A percentile compares a stretch with the other conserved stretches of the same genome.
These are phyloP conservation scores for Malurus splendens DNA, from an alignment of 2,797 vertebrate genomes.

Conservation along the genomic window DNA sequence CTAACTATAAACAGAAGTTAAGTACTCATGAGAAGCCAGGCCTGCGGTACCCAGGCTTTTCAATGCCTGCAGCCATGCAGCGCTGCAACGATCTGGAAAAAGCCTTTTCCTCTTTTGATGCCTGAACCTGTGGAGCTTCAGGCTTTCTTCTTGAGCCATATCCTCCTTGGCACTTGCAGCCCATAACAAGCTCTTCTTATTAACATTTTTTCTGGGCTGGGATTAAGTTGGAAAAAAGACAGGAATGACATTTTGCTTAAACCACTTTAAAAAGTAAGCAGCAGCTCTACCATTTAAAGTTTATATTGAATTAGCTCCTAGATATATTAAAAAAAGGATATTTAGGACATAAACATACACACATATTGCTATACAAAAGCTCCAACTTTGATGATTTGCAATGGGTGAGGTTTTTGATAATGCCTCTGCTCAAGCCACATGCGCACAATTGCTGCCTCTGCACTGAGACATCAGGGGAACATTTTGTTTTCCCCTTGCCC, in stretches of 20 bases:
- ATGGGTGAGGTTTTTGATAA: background rate
- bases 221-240: conserved; percentile 15
- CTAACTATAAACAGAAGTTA: conserved; percentile 31
- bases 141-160: conserved; percentile 24
- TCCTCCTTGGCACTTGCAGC: background rate
- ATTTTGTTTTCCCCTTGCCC: background rate
- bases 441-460: background rate
- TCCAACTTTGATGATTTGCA: background rate
- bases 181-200: background rate
- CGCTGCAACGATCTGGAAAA: background rate
- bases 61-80: conserved; percentile 2
- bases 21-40: background rate
- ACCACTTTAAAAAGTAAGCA: background rate
- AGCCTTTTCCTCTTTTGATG: conserved; percentile 36
- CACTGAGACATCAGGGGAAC: background rate
- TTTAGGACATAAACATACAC: background rate
- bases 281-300: background rate
- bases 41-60: background rate
- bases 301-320: background rate
- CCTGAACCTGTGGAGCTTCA: conserved; percentile 28
- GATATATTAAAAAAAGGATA: background rate
- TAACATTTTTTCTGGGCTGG: conserved; percentile 3
- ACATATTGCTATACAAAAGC: background rate
- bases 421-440: background rate
- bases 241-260: conserved; percentile 3